phyloP scores from a whole-genome alignment of 2,113 vertebrate genomes.

The Salvelinus fontinalis region DNA sequence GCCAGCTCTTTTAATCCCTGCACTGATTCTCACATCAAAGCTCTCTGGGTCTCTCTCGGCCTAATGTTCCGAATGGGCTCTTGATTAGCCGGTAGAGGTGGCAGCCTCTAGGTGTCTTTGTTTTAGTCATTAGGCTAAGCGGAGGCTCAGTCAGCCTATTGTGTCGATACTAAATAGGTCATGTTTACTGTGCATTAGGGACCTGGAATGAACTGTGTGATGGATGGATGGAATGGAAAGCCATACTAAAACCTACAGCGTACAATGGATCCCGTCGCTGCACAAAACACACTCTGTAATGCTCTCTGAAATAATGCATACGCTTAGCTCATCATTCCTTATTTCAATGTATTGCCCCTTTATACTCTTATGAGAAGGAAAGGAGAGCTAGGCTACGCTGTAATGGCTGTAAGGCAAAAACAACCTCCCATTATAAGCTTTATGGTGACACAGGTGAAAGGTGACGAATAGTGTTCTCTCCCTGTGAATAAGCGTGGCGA shows the following conservation, averaged over 20 bases:
- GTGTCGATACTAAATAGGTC: slow-evolving; percentile 5
- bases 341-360: neutral
- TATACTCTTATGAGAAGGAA: neutral
- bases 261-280: neutral
- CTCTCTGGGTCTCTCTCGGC: neutral
- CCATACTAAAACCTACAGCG: neutral
- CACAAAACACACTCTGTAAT: neutral
- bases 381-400: neutral
- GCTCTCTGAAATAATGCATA: neutral
- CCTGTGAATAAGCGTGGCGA: neutral
- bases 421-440: neutral
- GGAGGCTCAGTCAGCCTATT: slow-evolving; percentile 12
- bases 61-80: neutral
- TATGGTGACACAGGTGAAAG: too few relatives aligned
- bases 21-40: neutral
- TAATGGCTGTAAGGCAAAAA: neutral
- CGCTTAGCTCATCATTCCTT: neutral
- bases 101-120: slow-evolving; percentile 5
- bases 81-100: slow-evolving; percentile 21
- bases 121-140: slow-evolving; percentile 25
- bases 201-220: slow-evolving; percentile 11
- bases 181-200: slow-evolving; percentile 12
- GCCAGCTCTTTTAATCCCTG: too few relatives aligned
- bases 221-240: neutral
- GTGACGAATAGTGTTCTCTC: too few relatives aligned